These are phyloP conservation scores for Pseudochaenichthys georgianus DNA, from an alignment of 2,797 vertebrate species.

Conservation along the genomic window DNA sequence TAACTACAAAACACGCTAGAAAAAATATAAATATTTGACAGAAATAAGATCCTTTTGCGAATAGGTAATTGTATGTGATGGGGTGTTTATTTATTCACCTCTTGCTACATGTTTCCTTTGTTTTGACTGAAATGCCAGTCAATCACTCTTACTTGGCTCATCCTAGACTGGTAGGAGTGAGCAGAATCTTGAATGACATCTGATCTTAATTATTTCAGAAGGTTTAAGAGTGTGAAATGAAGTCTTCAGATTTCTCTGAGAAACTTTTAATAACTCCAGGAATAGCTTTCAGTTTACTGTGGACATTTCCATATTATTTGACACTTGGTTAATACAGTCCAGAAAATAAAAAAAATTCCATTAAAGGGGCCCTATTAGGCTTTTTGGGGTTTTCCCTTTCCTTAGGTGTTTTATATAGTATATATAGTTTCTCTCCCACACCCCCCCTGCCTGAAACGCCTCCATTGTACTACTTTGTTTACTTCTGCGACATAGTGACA, in stretches of 20 bases:
- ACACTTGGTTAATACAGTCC: background rate
- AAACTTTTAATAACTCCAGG: constrained; percentile 27
- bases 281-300: constrained; percentile 22
- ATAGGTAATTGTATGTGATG: background rate
- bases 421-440: too few relatives aligned
- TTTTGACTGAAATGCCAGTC: constrained; percentile 66
- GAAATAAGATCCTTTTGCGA: background rate
- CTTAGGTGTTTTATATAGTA: too few relatives aligned
- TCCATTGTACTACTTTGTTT: too few relatives aligned
- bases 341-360: background rate
- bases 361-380: background rate
- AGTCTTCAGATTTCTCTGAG: constrained; percentile 39
- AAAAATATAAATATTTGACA: background rate
- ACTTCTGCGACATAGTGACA: too few relatives aligned
- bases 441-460: too few relatives aligned
- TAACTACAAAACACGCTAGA: background rate
- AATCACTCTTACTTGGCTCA: constrained; percentile 49
- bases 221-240: constrained; percentile 36
- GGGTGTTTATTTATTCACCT: constrained; percentile 43
- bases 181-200: constrained; percentile 60
- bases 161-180: constrained; percentile 61
- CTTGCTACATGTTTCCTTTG: constrained; percentile 8
- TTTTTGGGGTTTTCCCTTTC: too few relatives aligned
- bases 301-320: constrained; percentile 21
- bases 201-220: constrained; percentile 61